Conservation (phyloP, 2,797 vertebrate genomes). For the Perodicticus potto region DNA sequence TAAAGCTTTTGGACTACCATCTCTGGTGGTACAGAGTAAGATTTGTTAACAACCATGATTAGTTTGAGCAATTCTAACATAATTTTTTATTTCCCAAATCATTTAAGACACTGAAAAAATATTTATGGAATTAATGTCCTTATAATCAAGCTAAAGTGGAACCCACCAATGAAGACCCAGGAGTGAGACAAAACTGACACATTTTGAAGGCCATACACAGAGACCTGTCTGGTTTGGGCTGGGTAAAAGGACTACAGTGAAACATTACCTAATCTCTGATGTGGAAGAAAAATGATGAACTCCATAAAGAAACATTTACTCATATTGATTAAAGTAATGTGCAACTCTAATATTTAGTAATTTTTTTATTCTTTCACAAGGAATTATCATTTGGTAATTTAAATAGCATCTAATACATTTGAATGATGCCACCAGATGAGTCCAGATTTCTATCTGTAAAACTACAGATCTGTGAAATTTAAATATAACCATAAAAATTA, state of each 20-base stretch:
- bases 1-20: neutral
- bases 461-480: neutral
- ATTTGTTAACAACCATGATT: neutral
- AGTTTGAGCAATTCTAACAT: neutral
- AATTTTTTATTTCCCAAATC: conserved; percentile 15
- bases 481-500: conserved; percentile 8
- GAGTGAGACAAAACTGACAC: neutral
- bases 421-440: conserved; percentile 13
- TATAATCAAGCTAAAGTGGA: neutral
- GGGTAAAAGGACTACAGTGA: neutral
- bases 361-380: conserved; percentile 32
- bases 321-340: neutral
- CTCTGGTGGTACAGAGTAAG: neutral
- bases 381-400: conserved; percentile 24
- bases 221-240: neutral
- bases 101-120: neutral
- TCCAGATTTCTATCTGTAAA: conserved; percentile 31
- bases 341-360: neutral
- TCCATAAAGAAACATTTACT: neutral
- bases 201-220: neutral
- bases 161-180: neutral
- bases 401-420: neutral
- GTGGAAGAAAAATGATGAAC: neutral
- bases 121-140: neutral
- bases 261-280: neutral